Evolutionary conservation across 2,888 invertebrate species (phyloP).

Genomic region (Eueremaeus valkanovi): DNA sequence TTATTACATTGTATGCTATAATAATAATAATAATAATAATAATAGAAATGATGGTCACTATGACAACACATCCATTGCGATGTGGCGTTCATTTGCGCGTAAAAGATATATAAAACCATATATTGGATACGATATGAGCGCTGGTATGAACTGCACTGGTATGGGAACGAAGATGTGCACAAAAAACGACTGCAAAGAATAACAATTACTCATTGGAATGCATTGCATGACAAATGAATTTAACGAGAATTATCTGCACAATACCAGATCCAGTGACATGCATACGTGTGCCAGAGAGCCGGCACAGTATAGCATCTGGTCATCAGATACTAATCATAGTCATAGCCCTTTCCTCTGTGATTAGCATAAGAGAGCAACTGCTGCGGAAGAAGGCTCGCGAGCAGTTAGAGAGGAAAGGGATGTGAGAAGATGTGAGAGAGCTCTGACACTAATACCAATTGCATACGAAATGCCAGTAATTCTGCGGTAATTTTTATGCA

Average conservation of each 20-base stretch:
- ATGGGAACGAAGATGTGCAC: neutral
- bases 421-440: slow-evolving; percentile 42
- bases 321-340: too few species aligned
- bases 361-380: neutral
- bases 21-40: slow-evolving; percentile 7
- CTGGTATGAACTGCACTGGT: neutral
- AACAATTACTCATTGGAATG: slow-evolving; percentile 28
- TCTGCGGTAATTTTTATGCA: slow-evolving; percentile 17
- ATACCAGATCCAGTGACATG: neutral
- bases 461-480: slow-evolving; percentile 38
- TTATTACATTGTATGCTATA: slow-evolving; percentile 26
- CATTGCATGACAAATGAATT: slow-evolving; percentile 33
- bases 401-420: slow-evolving; percentile 15
- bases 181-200: slow-evolving; percentile 23
- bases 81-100: neutral
- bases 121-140: neutral
- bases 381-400: slow-evolving; percentile 32
- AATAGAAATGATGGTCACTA: neutral
- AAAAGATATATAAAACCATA: neutral
- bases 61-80: neutral
- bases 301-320: too few species aligned
- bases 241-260: slow-evolving; percentile 8
- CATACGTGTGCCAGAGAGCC: slow-evolving; percentile 15
- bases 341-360: slow-evolving; percentile 26
- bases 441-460: slow-evolving; percentile 42